phyloP scores from a whole-genome alignment of 2,113 vertebrate genomes.

The Chrysochloris asiatica region DNA sequence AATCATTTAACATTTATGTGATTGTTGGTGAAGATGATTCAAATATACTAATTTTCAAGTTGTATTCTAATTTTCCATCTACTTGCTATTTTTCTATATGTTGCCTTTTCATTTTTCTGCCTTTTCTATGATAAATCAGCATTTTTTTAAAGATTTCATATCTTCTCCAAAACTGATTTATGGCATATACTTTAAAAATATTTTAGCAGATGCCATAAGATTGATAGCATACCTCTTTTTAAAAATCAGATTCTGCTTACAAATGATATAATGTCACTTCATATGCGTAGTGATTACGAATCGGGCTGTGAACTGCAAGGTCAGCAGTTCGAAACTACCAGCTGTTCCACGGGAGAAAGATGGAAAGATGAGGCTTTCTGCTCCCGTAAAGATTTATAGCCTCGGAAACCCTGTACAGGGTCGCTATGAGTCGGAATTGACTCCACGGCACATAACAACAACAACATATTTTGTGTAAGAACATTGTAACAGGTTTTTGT shows the following conservation, averaged over 20 bases:
- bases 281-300: too few relatives aligned
- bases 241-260: not conserved
- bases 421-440: too few relatives aligned
- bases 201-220: not conserved
- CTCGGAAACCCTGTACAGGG: too few relatives aligned
- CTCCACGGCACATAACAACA: too few relatives aligned
- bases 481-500: not conserved
- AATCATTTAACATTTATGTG: not conserved
- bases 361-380: too few relatives aligned
- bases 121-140: not conserved
- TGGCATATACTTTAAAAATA: not conserved
- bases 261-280: not conserved
- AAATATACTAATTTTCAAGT: not conserved
- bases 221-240: not conserved
- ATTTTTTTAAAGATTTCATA: not conserved
- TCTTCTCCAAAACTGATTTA: not conserved
- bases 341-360: too few relatives aligned
- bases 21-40: not conserved
- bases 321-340: too few relatives aligned
- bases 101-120: not conserved
- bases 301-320: too few relatives aligned
- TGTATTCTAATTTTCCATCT: not conserved
- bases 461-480: not conserved
- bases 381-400: too few relatives aligned
- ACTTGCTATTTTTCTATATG: not conserved